Base-by-base conservation (phyloP, 2,113 vertebrate genomes). In the Phrynocephalus versicolor region DNA sequence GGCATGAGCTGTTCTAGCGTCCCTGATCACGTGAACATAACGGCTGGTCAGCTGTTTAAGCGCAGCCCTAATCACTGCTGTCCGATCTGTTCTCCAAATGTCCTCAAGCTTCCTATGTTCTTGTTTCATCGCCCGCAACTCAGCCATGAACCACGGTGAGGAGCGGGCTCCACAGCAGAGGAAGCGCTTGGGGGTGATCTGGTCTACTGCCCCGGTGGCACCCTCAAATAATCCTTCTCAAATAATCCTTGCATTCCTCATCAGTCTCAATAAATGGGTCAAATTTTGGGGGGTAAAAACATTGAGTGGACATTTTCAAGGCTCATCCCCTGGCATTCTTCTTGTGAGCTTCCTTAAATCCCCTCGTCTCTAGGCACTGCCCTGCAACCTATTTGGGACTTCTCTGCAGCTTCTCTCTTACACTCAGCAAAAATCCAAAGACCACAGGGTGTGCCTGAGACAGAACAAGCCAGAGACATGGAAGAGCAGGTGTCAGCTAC, bases 321-420 rank as follows among this genome's bases (percentile, higher is more conserved):
- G 71, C 15, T 4, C 87, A 60, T 65, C 86, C 89, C 88, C 78
- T 70, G 80, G 82, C 88, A 92, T 93, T 88, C 91, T 92, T 89
- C 81, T 89, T 75, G 39, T 90, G 90, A 92, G 90, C 92, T 88
- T 87, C 73, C 88, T 93, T 94, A 94, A 95, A 93, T 92, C 93
- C 87, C 57, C 90, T 91, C 93, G 92, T 95, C 94, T 95, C 93
- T 92, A 67, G 86, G 88, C 90, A 2, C 93, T 91, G 91, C 88
- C 78, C 82, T 81, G 88, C 86, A 87, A 67, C 92, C 92, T 93
- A 93, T 90, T 93, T 73, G 88, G 88, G 86, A 73, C 2, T 82
- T 82, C 81, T 39, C 84, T 82, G 87, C 84, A 79, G 80, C 88
- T 60, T 83, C 74, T 81, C 74, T 41, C 79, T 73, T 21, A 72